phyloP scores from a whole-genome alignment of 92 coral and sea anemone genomes.

The Umimayanthus kanabou region DNA sequence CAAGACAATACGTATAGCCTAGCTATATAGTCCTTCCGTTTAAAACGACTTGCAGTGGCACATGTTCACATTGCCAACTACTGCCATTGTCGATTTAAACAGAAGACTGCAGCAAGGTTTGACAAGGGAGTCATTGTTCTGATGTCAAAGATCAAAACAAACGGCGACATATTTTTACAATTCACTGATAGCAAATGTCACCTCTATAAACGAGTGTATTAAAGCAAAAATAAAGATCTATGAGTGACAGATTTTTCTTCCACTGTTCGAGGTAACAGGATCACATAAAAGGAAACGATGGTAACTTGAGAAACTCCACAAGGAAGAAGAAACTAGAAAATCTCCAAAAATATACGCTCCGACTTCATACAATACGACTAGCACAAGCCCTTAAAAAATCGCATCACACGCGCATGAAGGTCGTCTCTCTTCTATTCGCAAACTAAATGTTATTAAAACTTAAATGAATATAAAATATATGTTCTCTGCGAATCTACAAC shows the following conservation, averaged over 20 bases:
- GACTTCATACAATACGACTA: not conserved
- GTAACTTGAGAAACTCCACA: constrained; percentile 28
- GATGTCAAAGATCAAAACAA: not conserved
- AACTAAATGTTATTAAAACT: too few relatives aligned
- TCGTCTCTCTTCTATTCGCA: not conserved
- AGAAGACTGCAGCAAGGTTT: not conserved
- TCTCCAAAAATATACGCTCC: not conserved
- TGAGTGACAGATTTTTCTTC: not conserved
- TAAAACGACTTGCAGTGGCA: too few relatives aligned
- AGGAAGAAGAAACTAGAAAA: not conserved
- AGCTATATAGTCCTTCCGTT: not conserved
- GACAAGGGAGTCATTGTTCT: not conserved
- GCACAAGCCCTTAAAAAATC: not conserved
- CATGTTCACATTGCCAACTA: not conserved
- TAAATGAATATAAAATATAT: not conserved
- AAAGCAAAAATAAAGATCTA: not conserved
- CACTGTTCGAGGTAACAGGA: constrained; percentile 11
- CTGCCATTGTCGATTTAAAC: not conserved
- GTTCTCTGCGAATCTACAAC: not conserved
- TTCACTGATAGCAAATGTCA: not conserved
- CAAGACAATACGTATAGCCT: too few relatives aligned
- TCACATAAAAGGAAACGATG: not conserved
- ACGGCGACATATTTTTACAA: constrained; percentile 2
- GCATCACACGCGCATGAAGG: not conserved
- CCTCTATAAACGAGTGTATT: not conserved